Evolutionary conservation across 2,888 invertebrate species (phyloP).

Genomic region (Nowickia ferox): DNA sequence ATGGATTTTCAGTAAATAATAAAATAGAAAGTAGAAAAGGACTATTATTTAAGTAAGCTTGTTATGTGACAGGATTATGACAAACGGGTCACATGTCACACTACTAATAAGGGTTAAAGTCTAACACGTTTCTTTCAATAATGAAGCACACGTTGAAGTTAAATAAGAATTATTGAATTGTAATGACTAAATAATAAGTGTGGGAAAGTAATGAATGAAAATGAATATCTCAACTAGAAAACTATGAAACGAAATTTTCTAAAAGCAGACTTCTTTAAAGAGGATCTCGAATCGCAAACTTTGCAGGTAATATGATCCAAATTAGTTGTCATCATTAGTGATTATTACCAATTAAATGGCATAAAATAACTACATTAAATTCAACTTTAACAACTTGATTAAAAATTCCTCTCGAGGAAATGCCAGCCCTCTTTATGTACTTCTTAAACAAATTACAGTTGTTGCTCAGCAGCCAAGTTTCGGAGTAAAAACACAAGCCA

Average conservation of each 20-base stretch:
- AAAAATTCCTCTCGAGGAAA: not conserved
- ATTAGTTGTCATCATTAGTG: too few relatives aligned
- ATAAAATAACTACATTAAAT: not conserved
- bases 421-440: slow-evolving; percentile 2
- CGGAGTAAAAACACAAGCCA: not conserved
- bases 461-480: slow-evolving; percentile 16
- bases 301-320: too few relatives aligned
- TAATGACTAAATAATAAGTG: slow-evolving; percentile 64
- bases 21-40: slow-evolving; percentile 32
- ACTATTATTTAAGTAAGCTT: slow-evolving; percentile 74
- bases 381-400: not conserved
- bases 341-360: too few relatives aligned
- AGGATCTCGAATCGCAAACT: too few relatives aligned
- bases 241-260: too few relatives aligned
- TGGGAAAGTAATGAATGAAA: slow-evolving; percentile 37
- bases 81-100: slow-evolving; percentile 74
- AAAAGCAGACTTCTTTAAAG: too few relatives aligned
- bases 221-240: too few relatives aligned
- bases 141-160: slow-evolving; percentile 66
- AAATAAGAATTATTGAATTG: slow-evolving; percentile 56
- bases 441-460: slow-evolving; percentile 1
- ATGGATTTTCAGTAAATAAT: slow-evolving; percentile 75
- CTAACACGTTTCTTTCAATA: slow-evolving; percentile 57
- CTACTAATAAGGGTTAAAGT: slow-evolving; percentile 68
- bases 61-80: slow-evolving; percentile 73